A percentile compares a stretch with the other conserved stretches of the same genome.
Conservation (phyloP, 2,797 vertebrate species). For the Dipus sagitta region DNA sequence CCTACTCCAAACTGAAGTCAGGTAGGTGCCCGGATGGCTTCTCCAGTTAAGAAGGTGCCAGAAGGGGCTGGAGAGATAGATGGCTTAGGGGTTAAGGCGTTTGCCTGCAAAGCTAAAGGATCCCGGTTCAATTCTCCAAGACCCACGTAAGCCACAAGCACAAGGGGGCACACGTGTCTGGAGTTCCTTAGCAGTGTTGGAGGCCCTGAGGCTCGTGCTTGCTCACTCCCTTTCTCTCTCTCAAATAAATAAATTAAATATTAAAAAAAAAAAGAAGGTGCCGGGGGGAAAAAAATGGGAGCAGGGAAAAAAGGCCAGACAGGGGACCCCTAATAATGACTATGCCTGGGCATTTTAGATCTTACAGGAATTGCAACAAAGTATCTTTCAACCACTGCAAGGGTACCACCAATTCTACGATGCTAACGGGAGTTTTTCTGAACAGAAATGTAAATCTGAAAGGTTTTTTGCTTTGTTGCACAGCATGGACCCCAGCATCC, state of each 20-base stretch:
- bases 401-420: background rate
- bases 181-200: too few species aligned
- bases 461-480: constrained; percentile 22
- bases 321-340: background rate
- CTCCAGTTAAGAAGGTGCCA: background rate
- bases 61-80: background rate
- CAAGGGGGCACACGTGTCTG: too few species aligned
- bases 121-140: too few species aligned
- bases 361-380: background rate
- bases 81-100: too few species aligned
- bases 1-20: too few species aligned
- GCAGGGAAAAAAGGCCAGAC: fast-evolving
- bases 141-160: too few species aligned
- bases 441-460: constrained; percentile 17
- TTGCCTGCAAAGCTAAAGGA: too few species aligned
- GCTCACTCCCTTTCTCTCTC: too few species aligned
- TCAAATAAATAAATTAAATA: too few species aligned
- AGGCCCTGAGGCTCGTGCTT: too few species aligned
- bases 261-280: background rate
- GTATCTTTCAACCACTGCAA: background rate
- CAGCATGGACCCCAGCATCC: background rate
- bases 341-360: background rate
- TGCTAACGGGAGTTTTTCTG: constrained; percentile 6
- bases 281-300: background rate
- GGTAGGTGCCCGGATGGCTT: background rate